Base-by-base conservation (phyloP, 2,888 invertebrate genomes). In the Thymelicus lineola region DNA sequence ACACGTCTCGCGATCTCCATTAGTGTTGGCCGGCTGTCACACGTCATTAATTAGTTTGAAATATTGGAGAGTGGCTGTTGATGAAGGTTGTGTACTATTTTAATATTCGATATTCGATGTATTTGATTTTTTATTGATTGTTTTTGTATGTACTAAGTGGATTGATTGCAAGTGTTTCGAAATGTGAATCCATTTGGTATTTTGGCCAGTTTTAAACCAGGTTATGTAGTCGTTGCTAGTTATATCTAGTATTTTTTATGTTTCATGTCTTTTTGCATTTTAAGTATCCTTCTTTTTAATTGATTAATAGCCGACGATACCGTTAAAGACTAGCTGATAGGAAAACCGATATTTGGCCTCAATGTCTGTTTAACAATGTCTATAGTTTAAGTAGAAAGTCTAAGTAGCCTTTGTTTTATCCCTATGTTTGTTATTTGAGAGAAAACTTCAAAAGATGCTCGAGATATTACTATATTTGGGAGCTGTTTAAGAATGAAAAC, bases 1-100 rank as follows among this genome's bases (percentile, higher is more conserved):
- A 53, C 53, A 45, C 20, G 38, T 53, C 53, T 53, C 36, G 15
- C 20, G 60, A 67, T 67, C 67, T 67, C 67, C 60, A 67, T 67
- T 60, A 67, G 53, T 28, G 50, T 38, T 53, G 6, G 36, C 10
- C 38, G 17, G 53, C 53, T 53, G 64, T 55, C 53, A 53, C 17
- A 58, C 28, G 58, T 53, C 48, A 48, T 64, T 55, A 63, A 55
- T 64, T 63, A 35, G 53, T 55, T 55, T 46, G 53, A 64, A 17
- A 53, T 50, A 36, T 35, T 63, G 50, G 35, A 58, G 28, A 57
- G 36, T 57, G 57, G 58, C 38, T 36, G 38, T 12, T 15, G 36
- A 38, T 38, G 58, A 35, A 57, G 58, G 38, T 48, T 42, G 42
- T 55, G 55, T 55, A 55, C 35, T 35, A 14, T n/a, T 55, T 55